Evolutionary conservation across 92 coral and sea anemone genomes (phyloP).

Genomic region (Porites lobata): DNA sequence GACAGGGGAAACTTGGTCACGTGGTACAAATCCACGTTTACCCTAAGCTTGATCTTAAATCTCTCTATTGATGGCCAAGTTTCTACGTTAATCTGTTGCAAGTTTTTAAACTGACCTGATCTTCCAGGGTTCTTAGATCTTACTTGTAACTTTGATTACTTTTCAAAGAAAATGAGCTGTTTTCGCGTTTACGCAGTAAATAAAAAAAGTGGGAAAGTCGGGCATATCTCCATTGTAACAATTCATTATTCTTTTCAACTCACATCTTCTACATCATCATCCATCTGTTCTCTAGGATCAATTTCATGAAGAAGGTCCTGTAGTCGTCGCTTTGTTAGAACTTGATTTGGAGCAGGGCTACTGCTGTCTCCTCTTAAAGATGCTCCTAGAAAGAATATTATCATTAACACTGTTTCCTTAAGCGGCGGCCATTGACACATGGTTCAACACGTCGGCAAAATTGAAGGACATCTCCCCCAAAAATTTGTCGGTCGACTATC

Average conservation of each 20-base stretch:
- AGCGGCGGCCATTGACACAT: not conserved
- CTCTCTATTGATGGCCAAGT: no score
- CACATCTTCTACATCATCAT: slow-evolving; percentile 99
- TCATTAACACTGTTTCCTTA: not conserved
- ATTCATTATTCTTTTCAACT: slow-evolving; percentile 15
- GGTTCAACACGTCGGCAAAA: no score
- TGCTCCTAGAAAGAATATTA: slow-evolving; percentile 2
- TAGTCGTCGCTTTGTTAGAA: slow-evolving; percentile 90
- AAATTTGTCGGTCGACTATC: no score
- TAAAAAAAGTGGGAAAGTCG: not conserved
- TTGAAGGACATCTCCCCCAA: no score
- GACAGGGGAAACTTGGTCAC: no score
- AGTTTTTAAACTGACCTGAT: no score
- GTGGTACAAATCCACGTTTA: no score
- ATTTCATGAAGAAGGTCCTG: slow-evolving; percentile 95
- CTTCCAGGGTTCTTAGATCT: no score
- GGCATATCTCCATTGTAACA: not conserved
- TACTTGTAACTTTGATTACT: no score
- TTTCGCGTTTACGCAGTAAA: not conserved
- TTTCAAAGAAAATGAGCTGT: no score
- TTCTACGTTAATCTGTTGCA: no score
- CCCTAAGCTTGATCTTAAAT: no score
- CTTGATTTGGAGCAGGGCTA: slow-evolving; percentile 87
- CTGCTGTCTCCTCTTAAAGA: slow-evolving; percentile 75
- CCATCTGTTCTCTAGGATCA: slow-evolving; percentile 98